Conservation (phyloP, 2,888 invertebrate genomes). For the Chironomus riparius region DNA sequence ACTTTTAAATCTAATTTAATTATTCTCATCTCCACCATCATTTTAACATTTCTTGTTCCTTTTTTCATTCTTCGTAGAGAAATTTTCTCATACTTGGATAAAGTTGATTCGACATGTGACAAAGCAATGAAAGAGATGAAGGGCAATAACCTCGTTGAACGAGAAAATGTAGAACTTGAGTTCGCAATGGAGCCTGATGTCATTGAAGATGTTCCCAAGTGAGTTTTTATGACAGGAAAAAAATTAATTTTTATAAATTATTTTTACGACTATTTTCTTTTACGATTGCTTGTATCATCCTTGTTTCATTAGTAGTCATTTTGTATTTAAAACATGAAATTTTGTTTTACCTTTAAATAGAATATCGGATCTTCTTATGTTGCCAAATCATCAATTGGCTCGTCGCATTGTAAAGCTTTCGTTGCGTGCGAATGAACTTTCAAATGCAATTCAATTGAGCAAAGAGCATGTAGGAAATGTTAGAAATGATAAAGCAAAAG, state of each 20-base stretch:
- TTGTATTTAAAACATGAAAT: too few relatives aligned
- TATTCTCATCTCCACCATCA: neutral
- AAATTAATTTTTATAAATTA: neutral
- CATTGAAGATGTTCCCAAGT: slow-evolving; percentile 43
- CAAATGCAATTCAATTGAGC: slow-evolving; percentile 41
- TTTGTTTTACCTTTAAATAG: slow-evolving; percentile 32
- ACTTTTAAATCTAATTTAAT: neutral
- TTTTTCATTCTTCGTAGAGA: slow-evolving; percentile 33
- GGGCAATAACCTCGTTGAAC: slow-evolving; percentile 38
- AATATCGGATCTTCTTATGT: slow-evolving; percentile 40
- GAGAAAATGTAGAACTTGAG: slow-evolving; percentile 40
- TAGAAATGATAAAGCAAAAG: slow-evolving; percentile 40
- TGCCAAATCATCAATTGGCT: slow-evolving; percentile 42
- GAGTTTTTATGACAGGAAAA: slow-evolving; percentile 22
- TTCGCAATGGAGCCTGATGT: slow-evolving; percentile 41
- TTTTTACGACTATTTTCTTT: too few relatives aligned
- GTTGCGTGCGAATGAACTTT: slow-evolving; percentile 41
- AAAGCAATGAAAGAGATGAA: slow-evolving; percentile 40
- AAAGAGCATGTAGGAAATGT: slow-evolving; percentile 41
- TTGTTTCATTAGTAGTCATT: too few relatives aligned
- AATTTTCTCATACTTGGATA: slow-evolving; percentile 40
- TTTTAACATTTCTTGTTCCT: neutral
- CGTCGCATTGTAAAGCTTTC: slow-evolving; percentile 39
- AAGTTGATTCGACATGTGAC: slow-evolving; percentile 42
- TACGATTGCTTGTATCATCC: neutral